phyloP scores from a whole-genome alignment of 1,140 invertebrate species.

The Tetramorium parvispinum region DNA sequence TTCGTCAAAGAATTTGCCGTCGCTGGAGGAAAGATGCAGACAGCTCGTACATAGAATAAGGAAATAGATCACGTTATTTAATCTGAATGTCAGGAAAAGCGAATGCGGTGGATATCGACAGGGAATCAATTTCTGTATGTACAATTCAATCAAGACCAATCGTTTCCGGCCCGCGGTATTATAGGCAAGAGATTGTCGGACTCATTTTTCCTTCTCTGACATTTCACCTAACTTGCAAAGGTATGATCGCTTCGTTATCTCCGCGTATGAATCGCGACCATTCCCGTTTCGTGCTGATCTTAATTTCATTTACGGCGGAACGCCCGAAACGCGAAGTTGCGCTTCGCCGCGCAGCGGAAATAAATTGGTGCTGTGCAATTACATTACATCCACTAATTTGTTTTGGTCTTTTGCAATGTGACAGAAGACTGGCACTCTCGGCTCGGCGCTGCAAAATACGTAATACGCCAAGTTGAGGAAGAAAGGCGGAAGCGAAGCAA shows the following conservation, averaged over 20 bases:
- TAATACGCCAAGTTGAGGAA: conserved; percentile 44
- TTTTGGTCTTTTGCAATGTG: conserved; percentile 60
- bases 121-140: conserved; percentile 34
- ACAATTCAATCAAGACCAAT: conserved; percentile 47
- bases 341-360: conserved; percentile 47
- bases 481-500: conserved; percentile 50
- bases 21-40: conserved; percentile 26
- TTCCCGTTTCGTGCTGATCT: conserved; percentile 40
- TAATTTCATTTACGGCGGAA: conserved; percentile 54
- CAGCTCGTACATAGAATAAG: conserved; percentile 16
- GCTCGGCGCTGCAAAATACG: conserved; percentile 36
- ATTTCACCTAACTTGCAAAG: not conserved
- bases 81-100: conserved; percentile 46
- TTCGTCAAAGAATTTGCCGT: conserved; percentile 34
- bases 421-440: conserved; percentile 60
- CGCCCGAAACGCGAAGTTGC: conserved; percentile 48
- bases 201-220: conserved; percentile 1
- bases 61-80: conserved; percentile 48
- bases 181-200: conserved; percentile 16
- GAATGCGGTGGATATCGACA: conserved; percentile 42
- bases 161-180: conserved; percentile 27
- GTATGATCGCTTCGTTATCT: conserved; percentile 54
- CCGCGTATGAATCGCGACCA: conserved; percentile 44
- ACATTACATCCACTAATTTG: conserved; percentile 61
- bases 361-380: conserved; percentile 60